Percentiles rank a stretch among this genome's conserved stretches.
These are phyloP conservation scores for Agonopterix arenella DNA, from an alignment of 2,888 invertebrate genomes.

Conservation along the genomic window DNA sequence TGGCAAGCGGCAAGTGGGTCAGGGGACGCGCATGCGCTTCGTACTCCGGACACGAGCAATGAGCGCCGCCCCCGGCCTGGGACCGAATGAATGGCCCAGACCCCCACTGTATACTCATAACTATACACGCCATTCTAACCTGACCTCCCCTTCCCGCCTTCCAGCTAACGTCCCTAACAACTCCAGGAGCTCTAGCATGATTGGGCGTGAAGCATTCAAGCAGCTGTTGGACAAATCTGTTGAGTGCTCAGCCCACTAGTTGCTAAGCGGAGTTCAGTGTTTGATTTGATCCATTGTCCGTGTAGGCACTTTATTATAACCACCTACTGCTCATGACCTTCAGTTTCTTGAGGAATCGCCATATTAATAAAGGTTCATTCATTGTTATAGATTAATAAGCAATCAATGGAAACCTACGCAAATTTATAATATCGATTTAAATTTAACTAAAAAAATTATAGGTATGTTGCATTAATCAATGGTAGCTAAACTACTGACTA, in stretches of 20 bases:
- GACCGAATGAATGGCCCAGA: conserved; percentile 58
- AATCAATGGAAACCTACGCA: background rate
- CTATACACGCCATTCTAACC: conserved; percentile 28
- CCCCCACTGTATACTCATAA: conserved; percentile 35
- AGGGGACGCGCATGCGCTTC: conserved; percentile 69
- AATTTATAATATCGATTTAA: too few species aligned
- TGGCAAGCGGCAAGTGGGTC: conserved; percentile 60
- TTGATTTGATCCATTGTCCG: conserved; percentile 33
- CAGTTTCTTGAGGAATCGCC: background rate
- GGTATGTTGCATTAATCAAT: too few species aligned
- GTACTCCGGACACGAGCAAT: conserved; percentile 70
- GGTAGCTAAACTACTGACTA: too few species aligned
- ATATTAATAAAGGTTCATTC: background rate
- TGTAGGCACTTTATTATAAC: conserved; percentile 27
- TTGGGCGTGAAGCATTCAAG: conserved; percentile 33
- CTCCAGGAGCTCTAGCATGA: conserved; percentile 34
- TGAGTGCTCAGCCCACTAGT: conserved; percentile 62
- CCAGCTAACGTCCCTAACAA: conserved; percentile 22
- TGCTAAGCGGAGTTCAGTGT: conserved; percentile 56
- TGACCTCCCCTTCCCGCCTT: conserved; percentile 51
- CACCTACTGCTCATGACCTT: conserved; percentile 12
- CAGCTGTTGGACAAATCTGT: conserved; percentile 66
- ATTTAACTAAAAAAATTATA: too few species aligned
- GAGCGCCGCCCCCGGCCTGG: conserved; percentile 67
- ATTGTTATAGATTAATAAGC: background rate